Conservation (phyloP, 1,140 invertebrate genomes). For the Ectropis grisescens region DNA sequence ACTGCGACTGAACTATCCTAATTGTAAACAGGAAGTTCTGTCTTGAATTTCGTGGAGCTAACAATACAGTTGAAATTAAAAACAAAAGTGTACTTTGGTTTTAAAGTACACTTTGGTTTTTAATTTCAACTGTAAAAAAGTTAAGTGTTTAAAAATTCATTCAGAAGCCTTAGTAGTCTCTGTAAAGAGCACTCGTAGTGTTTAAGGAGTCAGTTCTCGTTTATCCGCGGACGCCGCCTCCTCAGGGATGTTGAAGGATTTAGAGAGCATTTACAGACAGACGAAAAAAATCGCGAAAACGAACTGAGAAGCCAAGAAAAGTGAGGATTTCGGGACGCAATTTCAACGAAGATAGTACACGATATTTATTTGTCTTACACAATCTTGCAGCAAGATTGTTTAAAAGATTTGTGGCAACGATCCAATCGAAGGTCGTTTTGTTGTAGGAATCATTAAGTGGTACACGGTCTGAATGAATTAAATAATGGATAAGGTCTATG, state of each 20-base stretch:
- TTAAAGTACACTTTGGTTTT: background rate
- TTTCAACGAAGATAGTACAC: too few relatives aligned
- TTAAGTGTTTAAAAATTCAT: background rate
- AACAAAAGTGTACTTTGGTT: background rate
- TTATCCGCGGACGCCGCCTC: slow-evolving; percentile 26
- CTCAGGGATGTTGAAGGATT: slow-evolving; percentile 45
- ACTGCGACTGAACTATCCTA: too few relatives aligned
- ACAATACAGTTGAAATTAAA: background rate
- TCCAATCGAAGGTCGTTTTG: too few relatives aligned
- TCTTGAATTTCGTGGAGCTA: background rate
- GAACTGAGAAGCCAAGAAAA: too few relatives aligned
- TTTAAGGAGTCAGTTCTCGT: slow-evolving; percentile 41
- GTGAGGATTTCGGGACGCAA: too few relatives aligned
- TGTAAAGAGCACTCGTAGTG: slow-evolving; percentile 21
- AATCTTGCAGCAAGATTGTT: too few relatives aligned
- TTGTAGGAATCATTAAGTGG: too few relatives aligned
- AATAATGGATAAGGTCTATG: slow-evolving; percentile 60
- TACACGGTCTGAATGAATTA: too few relatives aligned
- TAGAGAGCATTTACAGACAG: slow-evolving; percentile 31
- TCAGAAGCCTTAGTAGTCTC: background rate
- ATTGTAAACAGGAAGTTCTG: too few relatives aligned
- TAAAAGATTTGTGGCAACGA: too few relatives aligned
- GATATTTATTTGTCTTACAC: slow-evolving; percentile 26
- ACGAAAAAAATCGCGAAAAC: slow-evolving; percentile 35
- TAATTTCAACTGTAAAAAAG: background rate